Evolutionary conservation across 2,888 invertebrate genomes (phyloP).

Genomic region (Morpho deidamia): DNA sequence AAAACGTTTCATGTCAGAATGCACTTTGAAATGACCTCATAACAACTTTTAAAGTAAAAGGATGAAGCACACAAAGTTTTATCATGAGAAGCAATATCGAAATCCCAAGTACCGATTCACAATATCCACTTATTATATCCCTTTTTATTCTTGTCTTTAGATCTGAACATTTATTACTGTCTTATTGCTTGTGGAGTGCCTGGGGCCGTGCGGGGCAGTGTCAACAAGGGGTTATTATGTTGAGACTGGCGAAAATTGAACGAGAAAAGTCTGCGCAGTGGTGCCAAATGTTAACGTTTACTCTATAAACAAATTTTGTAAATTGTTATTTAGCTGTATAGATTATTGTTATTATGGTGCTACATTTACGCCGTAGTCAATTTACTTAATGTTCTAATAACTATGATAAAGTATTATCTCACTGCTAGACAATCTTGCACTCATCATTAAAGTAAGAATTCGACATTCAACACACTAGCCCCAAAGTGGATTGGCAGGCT

Average conservation of each 20-base stretch:
- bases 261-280: slow-evolving; percentile 59
- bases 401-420: no score
- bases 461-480: no score
- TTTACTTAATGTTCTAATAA: no score
- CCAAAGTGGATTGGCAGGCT: no score
- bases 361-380: no score
- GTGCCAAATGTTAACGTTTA: slow-evolving; percentile 34
- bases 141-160: slow-evolving; percentile 66
- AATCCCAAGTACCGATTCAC: slow-evolving; percentile 59
- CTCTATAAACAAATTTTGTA: slow-evolving; percentile 13
- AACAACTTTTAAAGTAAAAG: slow-evolving; percentile 30
- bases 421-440: no score
- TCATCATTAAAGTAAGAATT: no score
- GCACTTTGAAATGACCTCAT: slow-evolving; percentile 1
- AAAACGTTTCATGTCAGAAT: background rate
- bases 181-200: slow-evolving; percentile 73
- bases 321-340: slow-evolving; percentile 8
- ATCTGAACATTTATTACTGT: slow-evolving; percentile 75
- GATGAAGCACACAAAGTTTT: slow-evolving; percentile 39
- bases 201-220: slow-evolving; percentile 54
- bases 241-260: slow-evolving; percentile 68
- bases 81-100: slow-evolving; percentile 61
- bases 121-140: slow-evolving; percentile 70
- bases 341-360: no score
- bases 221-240: slow-evolving; percentile 76